Conservation (phyloP, 2,113 vertebrate species). For the Siniperca chuatsi region DNA sequence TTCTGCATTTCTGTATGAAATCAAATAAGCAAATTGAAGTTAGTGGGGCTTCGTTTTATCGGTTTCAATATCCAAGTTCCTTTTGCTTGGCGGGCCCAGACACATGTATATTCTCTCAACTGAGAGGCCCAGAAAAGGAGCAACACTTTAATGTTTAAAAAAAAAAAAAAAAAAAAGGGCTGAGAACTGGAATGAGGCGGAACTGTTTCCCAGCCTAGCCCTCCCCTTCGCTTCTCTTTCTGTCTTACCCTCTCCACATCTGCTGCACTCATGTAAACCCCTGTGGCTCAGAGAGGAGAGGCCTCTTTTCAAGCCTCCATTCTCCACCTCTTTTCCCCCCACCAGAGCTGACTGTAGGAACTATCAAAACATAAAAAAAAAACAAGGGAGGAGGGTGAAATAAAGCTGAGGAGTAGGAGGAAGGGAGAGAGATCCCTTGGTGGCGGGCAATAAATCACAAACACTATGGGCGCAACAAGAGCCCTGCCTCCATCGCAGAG, state of each 20-base stretch:
- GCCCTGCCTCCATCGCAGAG: constrained; percentile 57
- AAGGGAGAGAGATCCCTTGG: constrained; percentile 75
- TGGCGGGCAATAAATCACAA: constrained; percentile 82
- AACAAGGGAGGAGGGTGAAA: constrained; percentile 4
- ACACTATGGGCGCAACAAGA: constrained; percentile 76
- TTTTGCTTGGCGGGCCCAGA: constrained; percentile 25
- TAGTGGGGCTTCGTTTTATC: background rate
- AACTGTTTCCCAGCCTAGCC: constrained; percentile 78
- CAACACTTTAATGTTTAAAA: constrained; percentile 71
- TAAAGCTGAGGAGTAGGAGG: constrained; percentile 55
- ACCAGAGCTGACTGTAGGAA: constrained; percentile 72
- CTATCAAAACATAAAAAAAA: constrained; percentile 80
- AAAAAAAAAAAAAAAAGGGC: constrained; percentile 38
- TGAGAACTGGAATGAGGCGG: constrained; percentile 71
- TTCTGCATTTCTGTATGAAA: background rate
- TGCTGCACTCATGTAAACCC: constrained; percentile 85
- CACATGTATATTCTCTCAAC: constrained; percentile 60
- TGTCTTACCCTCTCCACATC: constrained; percentile 80
- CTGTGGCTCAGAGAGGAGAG: constrained; percentile 74
- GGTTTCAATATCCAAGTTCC: constrained; percentile 30
- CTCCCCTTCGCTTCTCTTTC: constrained; percentile 31
- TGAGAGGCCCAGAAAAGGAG: constrained; percentile 76
- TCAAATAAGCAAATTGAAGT: constrained; percentile 14
- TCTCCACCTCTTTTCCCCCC: constrained; percentile 61
- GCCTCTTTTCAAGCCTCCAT: constrained; percentile 72